These are phyloP conservation scores for Enchytraeus crypticus DNA, from an alignment of 2,888 invertebrate genomes.

Conservation along the genomic window DNA sequence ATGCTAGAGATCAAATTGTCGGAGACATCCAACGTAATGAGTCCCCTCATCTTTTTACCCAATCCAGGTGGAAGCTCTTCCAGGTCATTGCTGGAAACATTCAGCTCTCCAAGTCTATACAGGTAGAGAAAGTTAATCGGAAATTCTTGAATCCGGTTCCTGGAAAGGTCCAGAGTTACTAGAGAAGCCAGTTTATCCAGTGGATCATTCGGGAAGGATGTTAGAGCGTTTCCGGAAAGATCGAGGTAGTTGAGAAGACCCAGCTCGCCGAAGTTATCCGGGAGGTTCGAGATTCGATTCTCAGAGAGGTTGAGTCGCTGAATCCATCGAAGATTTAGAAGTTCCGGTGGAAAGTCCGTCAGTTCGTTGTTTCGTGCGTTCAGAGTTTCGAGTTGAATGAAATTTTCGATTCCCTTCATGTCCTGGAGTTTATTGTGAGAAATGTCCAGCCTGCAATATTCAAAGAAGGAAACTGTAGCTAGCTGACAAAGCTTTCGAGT, in stretches of 20 bases:
- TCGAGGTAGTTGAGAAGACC: slow-evolving; percentile 37
- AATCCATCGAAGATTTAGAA: slow-evolving; percentile 35
- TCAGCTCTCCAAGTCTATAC: slow-evolving; percentile 33
- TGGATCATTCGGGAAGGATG: slow-evolving; percentile 39
- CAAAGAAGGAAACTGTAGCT: too few species aligned
- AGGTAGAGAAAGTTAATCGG: slow-evolving; percentile 43
- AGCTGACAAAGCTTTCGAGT: too few species aligned
- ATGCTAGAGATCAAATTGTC: slow-evolving; percentile 62
- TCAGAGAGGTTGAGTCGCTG: slow-evolving; percentile 35
- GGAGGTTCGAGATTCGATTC: slow-evolving; percentile 38
- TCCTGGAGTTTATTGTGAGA: slow-evolving; percentile 33
- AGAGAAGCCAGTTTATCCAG: slow-evolving; percentile 73
- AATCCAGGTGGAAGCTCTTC: slow-evolving; percentile 37
- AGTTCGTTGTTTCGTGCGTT: slow-evolving; percentile 33
- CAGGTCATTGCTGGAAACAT: slow-evolving; percentile 38
- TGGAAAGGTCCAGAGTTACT: slow-evolving; percentile 63
- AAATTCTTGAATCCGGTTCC: slow-evolving; percentile 69
- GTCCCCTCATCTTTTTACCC: slow-evolving; percentile 48
- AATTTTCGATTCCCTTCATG: slow-evolving; percentile 10
- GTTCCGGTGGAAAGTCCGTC: slow-evolving; percentile 32
- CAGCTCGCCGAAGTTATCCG: slow-evolving; percentile 43
- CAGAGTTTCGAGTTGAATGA: slow-evolving; percentile 16
- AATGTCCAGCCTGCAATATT: slow-evolving; percentile 29
- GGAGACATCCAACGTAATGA: slow-evolving; percentile 70
- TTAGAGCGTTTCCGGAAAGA: slow-evolving; percentile 37